Base-by-base conservation (phyloP, 1,140 invertebrate genomes). In the Hycleus phaleratus region DNA sequence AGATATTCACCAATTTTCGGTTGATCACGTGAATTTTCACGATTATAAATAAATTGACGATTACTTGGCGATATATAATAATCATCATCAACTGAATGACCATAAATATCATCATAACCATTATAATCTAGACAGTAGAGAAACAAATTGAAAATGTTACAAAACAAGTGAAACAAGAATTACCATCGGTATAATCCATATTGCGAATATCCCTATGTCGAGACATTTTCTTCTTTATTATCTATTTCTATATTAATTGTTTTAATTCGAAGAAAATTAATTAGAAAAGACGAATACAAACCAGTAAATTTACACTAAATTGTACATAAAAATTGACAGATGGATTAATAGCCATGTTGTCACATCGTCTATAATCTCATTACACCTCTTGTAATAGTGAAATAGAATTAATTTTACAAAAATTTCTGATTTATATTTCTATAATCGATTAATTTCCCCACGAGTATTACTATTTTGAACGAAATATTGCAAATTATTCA, bases 11-110 rank as follows among this genome's bases (percentile, higher is more conserved):
- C 81, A 66, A 91, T 85, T 63, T 83, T 84, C 61, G 85, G 82
- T 68, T 82, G 80, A 56, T 79, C 81, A 48, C 78, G 71, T 11
- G 77, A 77, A 54, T 78, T 75, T 67, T 81, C 80, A 39, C 92
- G 79, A 70, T 95, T 90, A 71, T 87, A 97, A 66, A 95, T 83
- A 76, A 91, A 97, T 47, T 85, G 80, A 43, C 81, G 79, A 80
- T 93, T 90, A 69, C 86, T 87, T 4, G 94, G 93, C 25, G 93
- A 97, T 56, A 94, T 84, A 70, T 87, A 88, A 70, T 84, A 87
- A 67, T 93, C 91, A 69, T 92, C 90, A 75, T 96, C 93, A 24
- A 95, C 84, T 12, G 93, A 95, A 75, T 93, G 89, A 2, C 92
- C 92, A 73, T 95, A 95, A 56, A 92, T 83, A 78, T 95, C 90